A percentile compares a stretch with the other conserved stretches of the same genome.
These are phyloP conservation scores for Gila robusta DNA, from an alignment of 2,797 vertebrate species.

Conservation along the genomic window DNA sequence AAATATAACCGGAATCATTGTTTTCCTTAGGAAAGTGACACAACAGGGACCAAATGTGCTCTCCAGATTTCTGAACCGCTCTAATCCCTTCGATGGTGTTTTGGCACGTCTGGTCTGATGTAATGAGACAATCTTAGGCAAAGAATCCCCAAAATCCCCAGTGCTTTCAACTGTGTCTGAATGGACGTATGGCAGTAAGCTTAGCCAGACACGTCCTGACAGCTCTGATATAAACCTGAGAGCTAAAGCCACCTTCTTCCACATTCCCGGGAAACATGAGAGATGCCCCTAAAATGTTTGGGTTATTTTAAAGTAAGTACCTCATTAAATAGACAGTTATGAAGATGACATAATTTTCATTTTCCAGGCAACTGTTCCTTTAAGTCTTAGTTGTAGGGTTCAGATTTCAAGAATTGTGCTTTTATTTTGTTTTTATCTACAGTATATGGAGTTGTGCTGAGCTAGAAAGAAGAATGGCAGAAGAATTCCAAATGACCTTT, in stretches of 20 bases:
- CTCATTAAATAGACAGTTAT: conserved; percentile 9
- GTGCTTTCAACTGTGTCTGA: conserved; percentile 24
- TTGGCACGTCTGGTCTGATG: conserved; percentile 24
- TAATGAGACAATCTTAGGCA: conserved; percentile 39
- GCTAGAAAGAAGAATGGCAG: not conserved
- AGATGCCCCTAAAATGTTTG: conserved; percentile 6
- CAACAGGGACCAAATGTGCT: conserved; percentile 39
- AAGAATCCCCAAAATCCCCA: conserved; percentile 33
- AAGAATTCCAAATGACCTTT: not conserved
- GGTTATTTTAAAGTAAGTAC: conserved; percentile 26
- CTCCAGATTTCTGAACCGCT: conserved; percentile 29
- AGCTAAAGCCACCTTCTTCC: not conserved
- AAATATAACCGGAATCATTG: conserved; percentile 22
- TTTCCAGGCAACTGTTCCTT: not conserved
- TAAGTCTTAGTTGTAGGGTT: not conserved
- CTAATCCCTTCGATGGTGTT: conserved; percentile 25
- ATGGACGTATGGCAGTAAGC: conserved; percentile 12
- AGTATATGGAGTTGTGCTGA: not conserved
- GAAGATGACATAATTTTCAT: not conserved
- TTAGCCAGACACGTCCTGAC: conserved; percentile 34
- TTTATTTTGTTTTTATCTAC: not conserved
- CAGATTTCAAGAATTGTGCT: not conserved
- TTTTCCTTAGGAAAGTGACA: conserved; percentile 29
- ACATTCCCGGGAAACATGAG: conserved; percentile 18
- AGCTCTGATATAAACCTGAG: conserved; percentile 33